Evolutionary conservation across 2,113 vertebrate genomes (phyloP).

Genomic region (Limanda limanda): DNA sequence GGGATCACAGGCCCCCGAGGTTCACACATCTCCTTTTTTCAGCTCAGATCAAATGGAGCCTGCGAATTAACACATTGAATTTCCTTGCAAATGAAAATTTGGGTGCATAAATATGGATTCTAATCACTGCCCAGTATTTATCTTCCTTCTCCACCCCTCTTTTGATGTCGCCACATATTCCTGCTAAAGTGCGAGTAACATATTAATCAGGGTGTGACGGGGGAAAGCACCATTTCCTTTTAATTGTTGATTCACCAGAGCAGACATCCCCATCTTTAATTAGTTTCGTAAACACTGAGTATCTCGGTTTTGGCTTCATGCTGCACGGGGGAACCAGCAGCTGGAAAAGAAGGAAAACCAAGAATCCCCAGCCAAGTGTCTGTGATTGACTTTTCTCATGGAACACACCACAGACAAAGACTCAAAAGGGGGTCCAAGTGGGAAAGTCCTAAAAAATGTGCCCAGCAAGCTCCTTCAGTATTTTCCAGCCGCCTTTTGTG

Average conservation of each 20-base stretch:
- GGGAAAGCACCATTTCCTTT: conserved; percentile 52
- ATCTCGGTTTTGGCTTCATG: conserved; percentile 23
- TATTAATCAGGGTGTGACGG: conserved; percentile 72
- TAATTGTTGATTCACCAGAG: conserved; percentile 51
- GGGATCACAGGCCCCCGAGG: conserved; percentile 78
- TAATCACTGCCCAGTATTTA: conserved; percentile 81
- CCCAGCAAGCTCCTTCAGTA: conserved; percentile 81
- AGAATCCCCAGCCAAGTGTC: conserved; percentile 47
- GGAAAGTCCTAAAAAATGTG: conserved; percentile 82
- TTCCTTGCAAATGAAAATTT: conserved; percentile 77
- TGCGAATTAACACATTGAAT: conserved; percentile 75
- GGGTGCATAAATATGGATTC: conserved; percentile 84
- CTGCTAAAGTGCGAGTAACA: conserved; percentile 70
- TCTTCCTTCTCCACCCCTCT: conserved; percentile 76
- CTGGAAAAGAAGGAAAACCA: conserved; percentile 41
- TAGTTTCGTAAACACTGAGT: conserved; percentile 58
- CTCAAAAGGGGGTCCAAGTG: conserved; percentile 84
- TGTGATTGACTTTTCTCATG: conserved; percentile 85
- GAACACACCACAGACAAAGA: conserved; percentile 80
- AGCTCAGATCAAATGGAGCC: conserved; percentile 81
- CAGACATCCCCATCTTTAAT: conserved; percentile 60
- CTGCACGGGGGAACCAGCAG: conserved; percentile 25
- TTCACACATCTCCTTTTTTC: conserved; percentile 78
- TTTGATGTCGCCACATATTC: conserved; percentile 78
- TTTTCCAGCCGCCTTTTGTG: conserved; percentile 83